Evolutionary conservation across 2,888 invertebrate species (phyloP).

Genomic region (Steinernema hermaphroditum): DNA sequence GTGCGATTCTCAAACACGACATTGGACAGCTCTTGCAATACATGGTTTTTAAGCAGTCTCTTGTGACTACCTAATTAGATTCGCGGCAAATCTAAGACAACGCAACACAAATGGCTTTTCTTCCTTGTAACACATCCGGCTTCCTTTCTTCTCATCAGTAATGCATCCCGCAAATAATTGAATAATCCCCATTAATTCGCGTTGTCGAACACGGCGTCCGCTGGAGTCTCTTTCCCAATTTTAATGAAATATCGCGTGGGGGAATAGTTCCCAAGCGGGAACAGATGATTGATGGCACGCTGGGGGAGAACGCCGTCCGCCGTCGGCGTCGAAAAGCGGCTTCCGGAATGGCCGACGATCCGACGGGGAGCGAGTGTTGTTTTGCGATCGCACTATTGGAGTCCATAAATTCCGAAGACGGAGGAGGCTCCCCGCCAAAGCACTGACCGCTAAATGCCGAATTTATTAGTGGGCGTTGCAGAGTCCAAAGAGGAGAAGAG

Average conservation of each 20-base stretch:
- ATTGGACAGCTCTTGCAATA: no score
- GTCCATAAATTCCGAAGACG: neutral
- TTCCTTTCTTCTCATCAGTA: neutral
- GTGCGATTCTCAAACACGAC: no score
- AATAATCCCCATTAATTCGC: slow-evolving; percentile 7
- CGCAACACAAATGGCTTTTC: no score
- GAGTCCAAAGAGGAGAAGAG: neutral
- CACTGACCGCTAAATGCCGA: neutral
- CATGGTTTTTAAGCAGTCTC: no score
- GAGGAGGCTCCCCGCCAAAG: neutral
- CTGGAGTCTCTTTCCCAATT: neutral
- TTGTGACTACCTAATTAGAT: no score
- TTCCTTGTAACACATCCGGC: no score
- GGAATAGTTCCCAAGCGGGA: slow-evolving; percentile 5
- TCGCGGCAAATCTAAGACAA: no score
- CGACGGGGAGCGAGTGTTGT: neutral
- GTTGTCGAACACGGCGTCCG: neutral
- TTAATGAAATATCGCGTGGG: slow-evolving; percentile 1
- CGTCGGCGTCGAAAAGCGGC: neutral
- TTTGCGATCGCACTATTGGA: neutral
- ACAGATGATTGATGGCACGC: slow-evolving; percentile 7
- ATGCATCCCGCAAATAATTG: neutral
- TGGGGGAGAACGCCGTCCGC: neutral
- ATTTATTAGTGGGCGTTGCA: slow-evolving; percentile 28
- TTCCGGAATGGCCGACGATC: neutral